These are phyloP conservation scores for Nasua narica DNA, from an alignment of 2,797 vertebrate species.

Conservation along the genomic window DNA sequence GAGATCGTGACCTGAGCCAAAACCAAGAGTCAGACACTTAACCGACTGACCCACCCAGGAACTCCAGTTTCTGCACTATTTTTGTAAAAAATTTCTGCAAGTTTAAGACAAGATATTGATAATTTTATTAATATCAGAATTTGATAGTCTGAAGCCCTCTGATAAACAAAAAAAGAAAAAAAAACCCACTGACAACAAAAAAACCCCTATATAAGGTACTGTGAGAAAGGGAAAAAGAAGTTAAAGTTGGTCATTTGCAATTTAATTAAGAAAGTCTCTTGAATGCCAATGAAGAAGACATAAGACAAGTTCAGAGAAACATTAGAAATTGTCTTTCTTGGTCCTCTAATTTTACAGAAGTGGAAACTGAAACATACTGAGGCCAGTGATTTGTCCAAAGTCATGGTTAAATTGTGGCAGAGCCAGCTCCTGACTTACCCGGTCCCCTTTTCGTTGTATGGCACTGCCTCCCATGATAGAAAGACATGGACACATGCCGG, in stretches of 20 bases:
- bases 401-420: not conserved
- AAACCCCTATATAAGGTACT: not conserved
- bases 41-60: not conserved
- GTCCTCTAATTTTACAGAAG: not conserved
- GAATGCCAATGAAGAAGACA: not conserved
- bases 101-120: not conserved
- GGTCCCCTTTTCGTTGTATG: not conserved
- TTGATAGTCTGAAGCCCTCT: not conserved
- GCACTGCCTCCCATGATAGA: not conserved
- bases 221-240: slow-evolving; percentile 14
- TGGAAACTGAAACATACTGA: not conserved
- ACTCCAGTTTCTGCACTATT: not conserved
- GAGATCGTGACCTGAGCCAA: no score
- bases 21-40: not conserved
- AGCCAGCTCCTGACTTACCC: not conserved
- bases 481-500: not conserved
- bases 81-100: not conserved
- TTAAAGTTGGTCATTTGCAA: not conserved
- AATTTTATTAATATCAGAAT: not conserved
- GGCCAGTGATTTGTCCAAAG: not conserved
- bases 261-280: slow-evolving; percentile 3
- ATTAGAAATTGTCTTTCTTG: not conserved
- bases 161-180: not conserved
- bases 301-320: not conserved
- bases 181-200: not conserved